A percentile compares a stretch with the other conserved stretches of the same genome.
phyloP scores from a whole-genome alignment of 2,797 vertebrate genomes.

The Octomys mimax region DNA sequence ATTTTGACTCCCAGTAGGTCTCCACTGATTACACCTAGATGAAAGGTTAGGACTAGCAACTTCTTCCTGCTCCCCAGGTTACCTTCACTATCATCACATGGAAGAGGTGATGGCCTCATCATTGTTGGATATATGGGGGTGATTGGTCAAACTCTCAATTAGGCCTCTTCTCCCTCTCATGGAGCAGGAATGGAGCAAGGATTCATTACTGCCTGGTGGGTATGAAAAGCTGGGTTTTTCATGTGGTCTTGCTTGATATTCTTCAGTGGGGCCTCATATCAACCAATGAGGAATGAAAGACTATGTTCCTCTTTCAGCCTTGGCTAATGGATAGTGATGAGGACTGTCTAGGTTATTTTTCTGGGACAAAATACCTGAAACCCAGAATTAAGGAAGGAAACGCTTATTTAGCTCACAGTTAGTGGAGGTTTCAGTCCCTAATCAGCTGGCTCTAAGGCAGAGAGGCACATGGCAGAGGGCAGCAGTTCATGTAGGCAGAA shows the following conservation, averaged over 20 bases:
- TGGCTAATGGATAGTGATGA: neutral
- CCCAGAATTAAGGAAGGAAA: no score
- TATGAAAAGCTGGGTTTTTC: neutral
- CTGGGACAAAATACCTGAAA: no score
- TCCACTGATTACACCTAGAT: neutral
- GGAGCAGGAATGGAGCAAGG: neutral
- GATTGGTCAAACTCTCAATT: neutral
- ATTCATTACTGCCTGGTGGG: neutral
- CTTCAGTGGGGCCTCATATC: no score
- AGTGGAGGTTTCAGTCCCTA: no score
- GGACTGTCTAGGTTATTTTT: no score
- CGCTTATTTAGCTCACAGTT: no score
- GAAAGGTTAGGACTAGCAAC: fast-evolving
- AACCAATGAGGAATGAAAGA: neutral
- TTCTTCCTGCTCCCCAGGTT: neutral
- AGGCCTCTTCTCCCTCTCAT: neutral
- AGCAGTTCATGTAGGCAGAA: no score
- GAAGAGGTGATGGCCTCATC: neutral
- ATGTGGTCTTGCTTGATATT: neutral
- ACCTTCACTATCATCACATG: neutral
- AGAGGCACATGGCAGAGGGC: no score
- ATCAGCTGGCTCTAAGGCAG: no score
- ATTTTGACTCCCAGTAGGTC: neutral
- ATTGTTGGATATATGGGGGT: neutral
- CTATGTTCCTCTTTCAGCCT: neutral